Base-by-base conservation (phyloP, 2,888 invertebrate species). In the Caenorhabditis afra region DNA sequence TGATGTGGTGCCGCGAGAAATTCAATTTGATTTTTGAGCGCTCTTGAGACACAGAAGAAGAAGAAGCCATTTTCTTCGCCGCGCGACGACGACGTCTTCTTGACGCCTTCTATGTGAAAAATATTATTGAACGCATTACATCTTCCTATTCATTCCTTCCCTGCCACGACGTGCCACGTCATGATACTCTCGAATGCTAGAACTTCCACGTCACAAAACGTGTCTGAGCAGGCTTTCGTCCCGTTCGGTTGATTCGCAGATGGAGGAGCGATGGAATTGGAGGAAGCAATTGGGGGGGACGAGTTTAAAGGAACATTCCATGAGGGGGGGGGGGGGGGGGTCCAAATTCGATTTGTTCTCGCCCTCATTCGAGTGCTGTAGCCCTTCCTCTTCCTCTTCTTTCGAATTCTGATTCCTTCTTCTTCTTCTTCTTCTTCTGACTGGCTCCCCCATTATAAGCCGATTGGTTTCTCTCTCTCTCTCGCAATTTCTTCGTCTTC, bases 11-110 rank as follows among this genome's bases (percentile, higher is more conserved):
- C 22, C 23, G 14, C 58, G 18, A 45, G 35, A 49, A 67, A 58
- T 57, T 49, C 18, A 50, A 58, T 67, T 67, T 58, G 67, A 67
- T 67, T 67, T 67, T 67, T 58, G 58, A 67, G 50, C 58, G 39
- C 52, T 55, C 39, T 55, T 55, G 39, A 58, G 50, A 67, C 58
- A 67, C 47, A 67, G 49, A 52, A 23, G 57, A 55, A 67, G 49
- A 52, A 23, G 57, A 55, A 65, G 65, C 45, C 65, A 64, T 44
- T 29, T 52, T 55, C 53, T 16, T 35, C 18, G 53, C 16, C 44
- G n/a, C 14, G 0, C 35, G 10, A 29, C 44, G n/a, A 45, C 20
- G 20, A 49, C 39, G 39, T 22, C 58, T 52, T 41, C 29, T n/a
- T n/a, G n/a, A n/a, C n/a, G n/a, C n/a, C n/a, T n/a, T n/a, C n/a